Conservation (phyloP, 1,140 invertebrate species). For the Drosophila repleta region DNA sequence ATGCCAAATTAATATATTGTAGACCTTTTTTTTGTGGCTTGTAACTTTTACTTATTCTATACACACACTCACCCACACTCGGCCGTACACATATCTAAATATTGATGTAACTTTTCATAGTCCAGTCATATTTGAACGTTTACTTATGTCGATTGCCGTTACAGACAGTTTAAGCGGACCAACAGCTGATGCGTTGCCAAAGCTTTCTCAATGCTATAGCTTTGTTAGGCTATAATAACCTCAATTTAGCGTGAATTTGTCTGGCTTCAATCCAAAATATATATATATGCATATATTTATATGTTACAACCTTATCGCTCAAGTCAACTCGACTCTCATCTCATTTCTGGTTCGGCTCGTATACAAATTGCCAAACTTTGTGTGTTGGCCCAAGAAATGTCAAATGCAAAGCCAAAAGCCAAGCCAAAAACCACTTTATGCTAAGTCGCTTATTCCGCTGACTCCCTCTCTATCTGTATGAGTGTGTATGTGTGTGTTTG, state of each 20-base stretch:
- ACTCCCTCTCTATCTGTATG: background rate
- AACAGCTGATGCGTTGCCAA: background rate
- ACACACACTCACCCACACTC: too few species aligned
- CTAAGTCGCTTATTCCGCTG: slow-evolving; percentile 53
- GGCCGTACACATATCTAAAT: too few species aligned
- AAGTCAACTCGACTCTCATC: slow-evolving; percentile 20
- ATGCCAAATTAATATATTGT: slow-evolving; percentile 1
- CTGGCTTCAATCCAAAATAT: slow-evolving; percentile 23
- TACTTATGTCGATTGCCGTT: too few species aligned
- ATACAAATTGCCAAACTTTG: slow-evolving; percentile 51
- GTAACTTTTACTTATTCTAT: background rate
- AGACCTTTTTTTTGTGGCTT: slow-evolving; percentile 1
- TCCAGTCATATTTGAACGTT: too few species aligned
- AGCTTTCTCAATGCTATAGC: background rate
- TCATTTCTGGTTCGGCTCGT: slow-evolving; percentile 17
- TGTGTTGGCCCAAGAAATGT: slow-evolving; percentile 53
- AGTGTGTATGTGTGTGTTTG: slow-evolving; percentile 16
- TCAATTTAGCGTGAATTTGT: slow-evolving; percentile 40
- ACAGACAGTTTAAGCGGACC: too few species aligned
- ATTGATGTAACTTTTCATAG: too few species aligned
- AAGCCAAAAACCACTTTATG: slow-evolving; percentile 55
- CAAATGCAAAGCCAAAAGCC: slow-evolving; percentile 56
- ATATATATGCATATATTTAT: background rate
- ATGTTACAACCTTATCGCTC: slow-evolving; percentile 11
- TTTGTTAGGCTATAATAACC: slow-evolving; percentile 19